Conservation (phyloP, 2,113 vertebrate genomes). For the Bujurquina vittata region DNA sequence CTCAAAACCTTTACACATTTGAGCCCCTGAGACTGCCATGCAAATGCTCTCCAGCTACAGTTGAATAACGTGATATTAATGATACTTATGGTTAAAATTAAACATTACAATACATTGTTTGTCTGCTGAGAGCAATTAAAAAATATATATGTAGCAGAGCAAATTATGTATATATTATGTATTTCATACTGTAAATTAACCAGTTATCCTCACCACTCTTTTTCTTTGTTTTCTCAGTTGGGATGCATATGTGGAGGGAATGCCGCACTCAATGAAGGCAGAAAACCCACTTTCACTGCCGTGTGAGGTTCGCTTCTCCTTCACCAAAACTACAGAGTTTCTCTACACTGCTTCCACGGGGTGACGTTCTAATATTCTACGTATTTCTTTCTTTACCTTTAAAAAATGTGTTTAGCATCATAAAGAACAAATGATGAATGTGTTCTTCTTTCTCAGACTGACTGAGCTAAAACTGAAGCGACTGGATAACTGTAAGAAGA, state of each 20-base stretch:
- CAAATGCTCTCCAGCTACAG: not conserved
- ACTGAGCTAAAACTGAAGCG: conserved; percentile 61
- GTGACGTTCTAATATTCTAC: conserved; percentile 22
- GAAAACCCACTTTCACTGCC: conserved; percentile 22
- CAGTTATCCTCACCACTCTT: no score
- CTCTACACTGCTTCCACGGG: not conserved
- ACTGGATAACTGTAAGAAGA: not conserved
- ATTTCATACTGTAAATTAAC: no score
- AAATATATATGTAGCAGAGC: no score
- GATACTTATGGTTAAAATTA: no score
- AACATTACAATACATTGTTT: no score
- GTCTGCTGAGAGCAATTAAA: no score
- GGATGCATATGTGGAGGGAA: conserved; percentile 39
- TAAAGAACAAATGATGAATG: not conserved
- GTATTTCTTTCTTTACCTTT: not conserved
- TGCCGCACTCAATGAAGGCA: conserved; percentile 46
- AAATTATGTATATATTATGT: no score
- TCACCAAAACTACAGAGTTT: conserved; percentile 51
- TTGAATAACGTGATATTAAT: no score
- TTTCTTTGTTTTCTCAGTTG: conserved; percentile 52
- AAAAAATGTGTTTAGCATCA: not conserved
- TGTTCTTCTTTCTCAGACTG: conserved; percentile 36
- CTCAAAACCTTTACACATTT: not conserved
- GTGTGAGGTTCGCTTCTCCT: conserved; percentile 63
- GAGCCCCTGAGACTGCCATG: not conserved